A percentile compares a stretch with the other conserved stretches of the same genome.
phyloP scores from a whole-genome alignment of 92 coral and sea anemone species.

The Palythoa caribaeorum region DNA sequence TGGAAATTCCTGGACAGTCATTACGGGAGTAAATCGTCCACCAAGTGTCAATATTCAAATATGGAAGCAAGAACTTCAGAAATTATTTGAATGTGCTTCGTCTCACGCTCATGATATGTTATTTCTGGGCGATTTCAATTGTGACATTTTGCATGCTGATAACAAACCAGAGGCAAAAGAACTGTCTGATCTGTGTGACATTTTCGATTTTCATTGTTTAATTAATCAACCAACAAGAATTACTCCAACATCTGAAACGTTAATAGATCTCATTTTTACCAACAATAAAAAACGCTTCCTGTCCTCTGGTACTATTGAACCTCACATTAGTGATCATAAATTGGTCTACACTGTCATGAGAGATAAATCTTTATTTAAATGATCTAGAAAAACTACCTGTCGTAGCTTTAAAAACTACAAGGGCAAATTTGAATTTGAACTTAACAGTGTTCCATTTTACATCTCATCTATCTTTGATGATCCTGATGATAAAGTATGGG shows the following conservation, averaged over 20 bases:
- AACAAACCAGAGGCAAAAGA: no score
- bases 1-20: conserved; percentile 29
- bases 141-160: no score
- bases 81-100: conserved; percentile 35
- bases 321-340: conserved; percentile 23
- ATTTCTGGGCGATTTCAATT: conserved; percentile 15
- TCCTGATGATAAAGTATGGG: conserved; percentile 54
- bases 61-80: conserved; percentile 44
- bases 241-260: conserved; percentile 27
- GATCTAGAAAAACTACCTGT: conserved; percentile 23
- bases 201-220: conserved; percentile 28
- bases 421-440: conserved; percentile 33
- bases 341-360: conserved; percentile 42
- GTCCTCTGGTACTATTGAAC: conserved; percentile 31
- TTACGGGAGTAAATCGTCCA: conserved; percentile 48
- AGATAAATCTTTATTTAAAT: conserved; percentile 16
- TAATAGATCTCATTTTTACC: conserved; percentile 35
- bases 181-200: neutral
- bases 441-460: conserved; percentile 32
- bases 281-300: conserved; percentile 10
- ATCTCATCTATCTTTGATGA: conserved; percentile 52
- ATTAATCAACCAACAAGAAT: conserved; percentile 25
- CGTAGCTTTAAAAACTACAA: conserved; percentile 45
- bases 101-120: conserved; percentile 42
- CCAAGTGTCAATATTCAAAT: conserved; percentile 34